Conservation (phyloP, 2,797 vertebrate genomes). For the Peromyscus eremicus region DNA sequence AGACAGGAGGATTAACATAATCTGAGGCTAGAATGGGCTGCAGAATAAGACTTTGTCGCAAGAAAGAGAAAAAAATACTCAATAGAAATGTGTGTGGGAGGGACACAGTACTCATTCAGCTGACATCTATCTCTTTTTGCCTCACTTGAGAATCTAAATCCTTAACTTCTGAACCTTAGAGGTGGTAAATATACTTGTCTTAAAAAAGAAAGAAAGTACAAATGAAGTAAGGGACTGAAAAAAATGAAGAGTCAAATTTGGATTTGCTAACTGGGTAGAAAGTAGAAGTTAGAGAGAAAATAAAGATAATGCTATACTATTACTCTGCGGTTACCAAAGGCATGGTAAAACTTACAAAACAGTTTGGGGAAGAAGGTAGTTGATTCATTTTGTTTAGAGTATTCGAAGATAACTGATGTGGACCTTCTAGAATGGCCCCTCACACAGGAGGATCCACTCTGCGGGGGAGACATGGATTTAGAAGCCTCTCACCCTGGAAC, state of each 20-base stretch:
- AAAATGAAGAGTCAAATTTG: constrained; percentile 32
- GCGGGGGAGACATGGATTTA: not conserved
- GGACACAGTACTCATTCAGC: constrained; percentile 24
- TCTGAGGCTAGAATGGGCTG: not conserved
- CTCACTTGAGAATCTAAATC: not conserved
- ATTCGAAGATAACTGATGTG: not conserved
- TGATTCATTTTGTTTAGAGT: constrained; percentile 1
- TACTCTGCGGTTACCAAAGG: constrained; percentile 9
- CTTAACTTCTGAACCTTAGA: constrained; percentile 34
- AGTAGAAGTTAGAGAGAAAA: not conserved
- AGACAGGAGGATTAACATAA: not conserved
- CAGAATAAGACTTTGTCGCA: not conserved
- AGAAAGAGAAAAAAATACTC: not conserved
- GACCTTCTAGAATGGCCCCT: not conserved
- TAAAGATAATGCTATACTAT: constrained; percentile 17
- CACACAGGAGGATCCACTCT: not conserved
- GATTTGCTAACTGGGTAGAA: constrained; percentile 31
- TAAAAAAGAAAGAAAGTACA: not conserved
- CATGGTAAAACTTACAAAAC: not conserved
- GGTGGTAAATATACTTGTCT: constrained; percentile 28
- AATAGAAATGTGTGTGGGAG: not conserved
- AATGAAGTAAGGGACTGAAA: constrained; percentile 33
- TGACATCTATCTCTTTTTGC: constrained; percentile 16
- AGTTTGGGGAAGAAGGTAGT: constrained; percentile 28
- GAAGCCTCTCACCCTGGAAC: not conserved